These are phyloP conservation scores for Nasonia vitripennis DNA, from an alignment of 1,140 invertebrate genomes.

Conservation along the genomic window DNA sequence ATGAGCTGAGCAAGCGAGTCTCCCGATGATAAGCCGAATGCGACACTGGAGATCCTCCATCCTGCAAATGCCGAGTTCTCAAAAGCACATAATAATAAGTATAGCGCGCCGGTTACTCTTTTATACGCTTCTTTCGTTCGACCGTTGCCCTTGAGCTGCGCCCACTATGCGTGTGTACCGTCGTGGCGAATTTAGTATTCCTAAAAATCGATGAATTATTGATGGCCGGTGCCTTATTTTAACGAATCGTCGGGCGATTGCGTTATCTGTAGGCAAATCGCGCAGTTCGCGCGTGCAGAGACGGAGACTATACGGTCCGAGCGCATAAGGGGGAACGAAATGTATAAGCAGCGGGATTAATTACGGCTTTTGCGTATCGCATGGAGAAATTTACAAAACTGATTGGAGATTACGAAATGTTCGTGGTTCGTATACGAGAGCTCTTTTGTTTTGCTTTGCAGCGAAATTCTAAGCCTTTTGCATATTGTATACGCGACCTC, in stretches of 20 bases:
- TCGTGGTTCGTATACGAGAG: neutral
- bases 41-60: constrained; percentile 34
- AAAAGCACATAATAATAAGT: neutral
- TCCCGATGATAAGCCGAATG: constrained; percentile 35
- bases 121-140: neutral
- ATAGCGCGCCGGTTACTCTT: neutral
- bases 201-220: neutral
- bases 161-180: neutral
- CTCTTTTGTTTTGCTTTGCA: neutral
- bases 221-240: neutral
- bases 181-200: neutral
- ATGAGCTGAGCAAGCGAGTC: constrained; percentile 13
- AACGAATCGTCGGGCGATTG: neutral
- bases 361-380: constrained; percentile 28
- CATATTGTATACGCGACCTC: neutral
- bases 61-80: constrained; percentile 20
- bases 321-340: neutral
- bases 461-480: neutral
- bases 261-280: neutral
- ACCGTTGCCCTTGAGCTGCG: neutral
- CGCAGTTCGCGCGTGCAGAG: neutral
- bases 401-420: constrained; percentile 29
- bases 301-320: neutral
- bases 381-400: constrained; percentile 36
- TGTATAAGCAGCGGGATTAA: neutral